Base-by-base conservation (phyloP, 2,113 vertebrate species). In the Rhombomys opimus region DNA sequence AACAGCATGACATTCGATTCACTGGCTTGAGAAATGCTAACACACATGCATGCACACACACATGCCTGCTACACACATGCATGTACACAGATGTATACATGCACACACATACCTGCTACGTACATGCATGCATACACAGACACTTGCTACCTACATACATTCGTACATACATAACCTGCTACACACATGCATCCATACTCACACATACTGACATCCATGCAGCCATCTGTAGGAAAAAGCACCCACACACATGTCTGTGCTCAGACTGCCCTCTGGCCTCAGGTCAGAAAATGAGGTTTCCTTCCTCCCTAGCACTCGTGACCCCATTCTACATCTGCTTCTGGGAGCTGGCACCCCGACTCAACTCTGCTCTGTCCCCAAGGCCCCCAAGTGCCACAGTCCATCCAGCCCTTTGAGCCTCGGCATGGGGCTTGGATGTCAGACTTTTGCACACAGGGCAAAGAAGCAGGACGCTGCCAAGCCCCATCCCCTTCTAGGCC, bases 1-100 rank as follows among this genome's bases (percentile, higher is more conserved):
- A 80, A 17, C 23, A 46, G 59, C 78, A 2, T 0, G 12, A 35
- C 0, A 1, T 35, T 30, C 2, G 27, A 9, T 5, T 6, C 13
- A 68, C 7, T 59, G 10, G 57, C 23, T 17, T 0, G 57, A 41
- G 77, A 52, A 70, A 70, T 15, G 5, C 10, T 7, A 68, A 9
- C 54, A 57, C 54, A 57, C 54, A 12, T 57, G 54, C 54, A 12
- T 57, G 57, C 15, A 15, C 57, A 57, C 57, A 57, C 57, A 57
- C 57, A 57, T 57, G 15, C 57, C 57, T 57, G 57, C 57, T 15
- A 13, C 57, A 57, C 57, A 57, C 57, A 57, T 12, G 57, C 57
- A 57, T 57, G 57, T 15, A 57, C 15, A 57, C 11, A 57, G 12
- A 57, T 57, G 57, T 15, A 57, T 57, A 15, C 57, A 57, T 15